Evolutionary conservation across 2,888 invertebrate genomes (phyloP), one percentile per base, ranked within the genome.

Genomic region (Stenurella melanura): DNA sequence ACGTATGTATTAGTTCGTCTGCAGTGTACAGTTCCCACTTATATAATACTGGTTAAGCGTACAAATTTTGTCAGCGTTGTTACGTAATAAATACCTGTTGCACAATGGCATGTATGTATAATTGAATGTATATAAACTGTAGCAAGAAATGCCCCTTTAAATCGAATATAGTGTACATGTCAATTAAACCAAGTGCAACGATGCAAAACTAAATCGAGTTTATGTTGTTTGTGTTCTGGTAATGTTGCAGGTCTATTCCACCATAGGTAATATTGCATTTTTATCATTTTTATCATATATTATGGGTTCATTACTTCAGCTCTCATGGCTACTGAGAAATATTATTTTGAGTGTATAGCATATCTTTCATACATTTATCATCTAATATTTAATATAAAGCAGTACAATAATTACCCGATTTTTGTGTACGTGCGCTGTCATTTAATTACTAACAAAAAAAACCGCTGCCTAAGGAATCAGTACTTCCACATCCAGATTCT

Each of bases 161-260:
- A 58, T 70, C 70, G 11, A 70, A 70, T 70, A 70, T 34, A 70
- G 30, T 60, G 42, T 42, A 58, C 17, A 70, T 34, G 70, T 70
- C 70, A 70, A 70, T 70, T 70, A 70, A 70, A 70, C 58, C 38
- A 70, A 58, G 70, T 58, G 70, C 70, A 70, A 60, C 70, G 60
- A 58, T 70, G 70, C 70, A 70, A 58, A 70, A 70, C 70, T 42
- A 58, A 70, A 38, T 30, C 10, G 54, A 54, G 70, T 70, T 70
- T 57, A 58, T 54, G 26, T 38, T 58, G 71, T 50, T 67, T 12
- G 42, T 54, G 18, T 67, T 67, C 50, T 67, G 7, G 50, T 50
- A 66, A 66, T 38, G 19, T 26, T 26, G 21, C n/a, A n/a, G n/a
- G 1, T 26, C 54, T 67, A 26, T 67, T 67, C 21, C 67, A 10